These are phyloP conservation scores for Gorsachius goisagi DNA, from an alignment of 2,113 vertebrate species.

Conservation along the genomic window DNA sequence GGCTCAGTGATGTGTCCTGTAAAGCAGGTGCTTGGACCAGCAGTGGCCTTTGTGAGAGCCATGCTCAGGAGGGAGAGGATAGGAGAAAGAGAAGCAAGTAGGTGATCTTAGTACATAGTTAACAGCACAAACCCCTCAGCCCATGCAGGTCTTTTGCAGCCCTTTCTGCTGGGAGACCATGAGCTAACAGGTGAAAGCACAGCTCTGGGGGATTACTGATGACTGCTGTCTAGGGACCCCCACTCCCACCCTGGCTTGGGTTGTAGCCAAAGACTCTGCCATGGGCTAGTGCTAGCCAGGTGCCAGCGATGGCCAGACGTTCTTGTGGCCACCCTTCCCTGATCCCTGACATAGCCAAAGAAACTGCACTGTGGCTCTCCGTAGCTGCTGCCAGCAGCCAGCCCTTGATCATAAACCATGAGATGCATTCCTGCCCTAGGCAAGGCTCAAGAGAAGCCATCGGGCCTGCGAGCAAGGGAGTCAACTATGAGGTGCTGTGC, in stretches of 20 bases:
- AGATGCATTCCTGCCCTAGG: neutral
- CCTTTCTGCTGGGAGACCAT: neutral
- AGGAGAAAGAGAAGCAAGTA: neutral
- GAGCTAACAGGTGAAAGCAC: neutral
- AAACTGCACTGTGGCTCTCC: neutral
- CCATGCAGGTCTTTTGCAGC: neutral
- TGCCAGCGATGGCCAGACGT: too few species aligned
- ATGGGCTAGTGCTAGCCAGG: neutral
- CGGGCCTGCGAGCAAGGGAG: neutral
- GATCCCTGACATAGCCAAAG: neutral
- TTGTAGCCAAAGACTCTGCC: neutral
- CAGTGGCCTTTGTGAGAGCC: neutral
- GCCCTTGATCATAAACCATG: neutral
- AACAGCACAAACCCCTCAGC: neutral
- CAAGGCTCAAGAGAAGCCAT: neutral
- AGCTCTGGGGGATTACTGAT: neutral
- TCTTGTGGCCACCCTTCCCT: neutral
- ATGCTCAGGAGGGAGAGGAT: neutral
- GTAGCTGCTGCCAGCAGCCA: neutral
- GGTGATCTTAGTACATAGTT: neutral
- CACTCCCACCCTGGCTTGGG: neutral
- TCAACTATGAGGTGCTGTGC: neutral
- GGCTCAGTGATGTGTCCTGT: fast-evolving
- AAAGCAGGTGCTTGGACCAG: neutral
- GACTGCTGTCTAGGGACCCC: neutral